phyloP scores from a whole-genome alignment of 2,113 vertebrate genomes.

The Mirza zaza region DNA sequence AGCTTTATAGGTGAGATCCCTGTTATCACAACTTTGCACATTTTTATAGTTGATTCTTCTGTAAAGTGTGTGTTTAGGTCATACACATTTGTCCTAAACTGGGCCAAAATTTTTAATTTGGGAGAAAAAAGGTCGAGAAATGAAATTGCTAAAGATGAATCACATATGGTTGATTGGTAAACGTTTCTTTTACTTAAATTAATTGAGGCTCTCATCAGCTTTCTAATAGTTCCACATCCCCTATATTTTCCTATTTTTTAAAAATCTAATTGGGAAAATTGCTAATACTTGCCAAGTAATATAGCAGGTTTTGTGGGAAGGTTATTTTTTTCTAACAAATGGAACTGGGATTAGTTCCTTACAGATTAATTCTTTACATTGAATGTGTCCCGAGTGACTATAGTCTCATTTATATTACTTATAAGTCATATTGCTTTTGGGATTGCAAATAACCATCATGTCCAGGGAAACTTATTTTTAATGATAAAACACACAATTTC shows the following conservation, averaged over 20 bases:
- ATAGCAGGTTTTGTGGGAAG: not conserved
- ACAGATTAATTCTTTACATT: not conserved
- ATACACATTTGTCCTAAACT: not conserved
- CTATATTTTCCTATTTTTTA: not conserved
- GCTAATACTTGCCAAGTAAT: not conserved
- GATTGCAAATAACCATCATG: not conserved
- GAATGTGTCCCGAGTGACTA: not conserved
- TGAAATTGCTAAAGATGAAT: not conserved
- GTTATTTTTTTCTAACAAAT: not conserved
- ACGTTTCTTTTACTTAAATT: not conserved
- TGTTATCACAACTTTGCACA: not conserved
- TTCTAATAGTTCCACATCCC: not conserved
- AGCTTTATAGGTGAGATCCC: not conserved
- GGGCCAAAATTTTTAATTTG: not conserved
- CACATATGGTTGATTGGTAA: not conserved
- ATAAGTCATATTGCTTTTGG: not conserved
- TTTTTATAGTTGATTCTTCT: not conserved
- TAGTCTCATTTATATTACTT: not conserved
- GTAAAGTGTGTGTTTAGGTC: too few relatives aligned
- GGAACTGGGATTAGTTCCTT: not conserved
- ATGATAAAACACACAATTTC: not conserved
- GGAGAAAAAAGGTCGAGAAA: not conserved
- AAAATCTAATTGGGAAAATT: not conserved
- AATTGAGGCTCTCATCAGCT: not conserved
- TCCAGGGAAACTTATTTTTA: not conserved